These are phyloP conservation scores for Promerops cafer DNA, from an alignment of 2,113 vertebrate genomes.

Conservation along the genomic window DNA sequence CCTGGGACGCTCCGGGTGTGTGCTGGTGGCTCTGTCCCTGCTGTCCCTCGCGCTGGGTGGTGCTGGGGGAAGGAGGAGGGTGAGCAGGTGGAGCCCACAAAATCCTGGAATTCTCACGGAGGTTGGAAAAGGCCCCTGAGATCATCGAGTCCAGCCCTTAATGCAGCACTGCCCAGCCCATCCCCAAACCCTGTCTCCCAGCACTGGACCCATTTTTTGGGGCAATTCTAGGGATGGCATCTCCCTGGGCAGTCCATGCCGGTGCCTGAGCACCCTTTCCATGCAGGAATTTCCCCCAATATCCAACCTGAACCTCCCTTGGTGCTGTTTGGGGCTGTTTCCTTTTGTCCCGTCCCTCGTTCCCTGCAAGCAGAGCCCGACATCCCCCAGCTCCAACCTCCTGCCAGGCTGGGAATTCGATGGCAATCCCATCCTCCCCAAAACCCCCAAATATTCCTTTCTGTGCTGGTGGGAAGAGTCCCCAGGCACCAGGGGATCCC, in stretches of 20 bases:
- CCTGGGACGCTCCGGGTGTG: rapidly evolving
- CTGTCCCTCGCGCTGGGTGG: background rate
- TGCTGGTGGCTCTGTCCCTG: background rate
- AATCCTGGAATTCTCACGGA: rapidly evolving
- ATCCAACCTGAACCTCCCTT: background rate
- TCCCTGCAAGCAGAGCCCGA: background rate
- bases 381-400: background rate
- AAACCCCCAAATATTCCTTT: background rate
- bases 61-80: background rate
- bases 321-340: background rate
- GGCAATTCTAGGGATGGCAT: too few relatives aligned
- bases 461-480: background rate
- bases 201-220: background rate
- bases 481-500: background rate
- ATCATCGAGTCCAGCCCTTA: rapidly evolving
- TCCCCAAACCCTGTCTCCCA: rapidly evolving
- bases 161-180: background rate
- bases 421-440: background rate
- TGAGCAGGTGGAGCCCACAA: rapidly evolving
- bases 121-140: background rate
- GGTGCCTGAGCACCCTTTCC: background rate
- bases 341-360: background rate
- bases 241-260: background rate
- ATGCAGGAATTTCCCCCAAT: background rate
- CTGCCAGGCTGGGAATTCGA: background rate